Base-by-base conservation (phyloP, 2,797 vertebrate species). In the Neosilurus mollespiculum region DNA sequence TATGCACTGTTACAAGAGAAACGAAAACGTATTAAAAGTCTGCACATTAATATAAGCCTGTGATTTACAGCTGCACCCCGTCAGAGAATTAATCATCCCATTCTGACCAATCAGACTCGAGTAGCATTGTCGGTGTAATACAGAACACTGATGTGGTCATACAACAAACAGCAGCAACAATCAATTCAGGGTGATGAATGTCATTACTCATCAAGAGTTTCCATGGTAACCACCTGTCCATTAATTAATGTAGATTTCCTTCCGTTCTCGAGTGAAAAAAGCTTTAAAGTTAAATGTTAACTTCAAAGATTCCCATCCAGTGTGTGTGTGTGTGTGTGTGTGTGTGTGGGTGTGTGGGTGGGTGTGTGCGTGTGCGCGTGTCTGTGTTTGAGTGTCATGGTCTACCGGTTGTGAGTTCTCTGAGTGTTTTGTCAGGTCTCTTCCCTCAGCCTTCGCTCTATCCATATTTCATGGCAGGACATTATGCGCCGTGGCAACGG, bases 401-500 rank as follows among this genome's bases (percentile, higher is more conserved):
- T 54, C 59, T 43, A 53, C 34, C 70, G 20, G 69, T 56, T 4
- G 24, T 26, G n/a, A 71, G 67, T 66, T 69, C 49, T 65, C 51
- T 3, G 58, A 80, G 26, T 85, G 83, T 86, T 86, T 88, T 86
- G 77, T 84, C 85, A 88, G 87, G 83, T 83, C 82, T 85, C 53
- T 83, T 62, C 83, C 80, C 53, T 79, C 73, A 71, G 70, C 81
- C 81, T 83, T 78, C 59, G 56, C 87, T 82, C 61, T 80, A 85
- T 85, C 88, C 77, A 62, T 90, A 87, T 89, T 90, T 91, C 87
- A 91, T 92, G 84, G 71, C 71, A 69, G 81, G 78, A 82, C 70
- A 80, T 87, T 89, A 89, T 87, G 92, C 90, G 84, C 87, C 87
- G 85, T 85, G 88, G 87, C 88, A 90, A 92, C 87, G 89, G 90